Evolutionary conservation across 2,888 invertebrate species (phyloP).

Genomic region (Eumacrocentrus americanus): DNA sequence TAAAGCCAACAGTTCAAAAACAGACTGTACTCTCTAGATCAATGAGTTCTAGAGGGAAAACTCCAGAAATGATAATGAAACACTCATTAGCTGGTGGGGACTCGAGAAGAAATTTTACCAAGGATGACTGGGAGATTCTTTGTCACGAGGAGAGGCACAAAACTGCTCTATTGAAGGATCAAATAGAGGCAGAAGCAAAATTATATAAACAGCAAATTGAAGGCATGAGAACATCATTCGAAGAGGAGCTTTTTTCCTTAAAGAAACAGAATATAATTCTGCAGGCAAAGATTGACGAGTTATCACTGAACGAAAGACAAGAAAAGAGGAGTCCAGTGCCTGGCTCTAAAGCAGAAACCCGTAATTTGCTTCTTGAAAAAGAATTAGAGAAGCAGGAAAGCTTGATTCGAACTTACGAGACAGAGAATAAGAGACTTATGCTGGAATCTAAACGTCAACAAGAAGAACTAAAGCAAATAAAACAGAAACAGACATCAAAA

Average conservation of each 20-base stretch:
- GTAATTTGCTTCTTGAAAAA: constrained; percentile 45
- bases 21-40: constrained; percentile 30
- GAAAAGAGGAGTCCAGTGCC: constrained; percentile 28
- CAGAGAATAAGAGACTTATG: constrained; percentile 55
- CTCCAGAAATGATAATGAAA: constrained; percentile 34
- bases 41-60: constrained; percentile 34
- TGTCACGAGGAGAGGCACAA: constrained; percentile 55
- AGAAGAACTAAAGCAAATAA: constrained; percentile 47
- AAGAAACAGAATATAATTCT: constrained; percentile 57
- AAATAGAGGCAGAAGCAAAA: constrained; percentile 53
- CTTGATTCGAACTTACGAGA: constrained; percentile 54
- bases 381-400: constrained; percentile 55
- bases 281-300: constrained; percentile 54
- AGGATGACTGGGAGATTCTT: constrained; percentile 48
- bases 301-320: constrained; percentile 44
- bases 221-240: constrained; percentile 51
- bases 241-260: constrained; percentile 53
- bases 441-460: constrained; percentile 51
- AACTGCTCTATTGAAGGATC: constrained; percentile 49
- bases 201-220: constrained; percentile 54
- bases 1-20: constrained; percentile 31
- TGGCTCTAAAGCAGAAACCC: constrained; percentile 42
- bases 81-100: constrained; percentile 45
- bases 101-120: constrained; percentile 39
- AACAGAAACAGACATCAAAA: constrained; percentile 43